Evolutionary conservation across 2,888 invertebrate genomes (phyloP).

Genomic region (Noctuana brunneofusca): DNA sequence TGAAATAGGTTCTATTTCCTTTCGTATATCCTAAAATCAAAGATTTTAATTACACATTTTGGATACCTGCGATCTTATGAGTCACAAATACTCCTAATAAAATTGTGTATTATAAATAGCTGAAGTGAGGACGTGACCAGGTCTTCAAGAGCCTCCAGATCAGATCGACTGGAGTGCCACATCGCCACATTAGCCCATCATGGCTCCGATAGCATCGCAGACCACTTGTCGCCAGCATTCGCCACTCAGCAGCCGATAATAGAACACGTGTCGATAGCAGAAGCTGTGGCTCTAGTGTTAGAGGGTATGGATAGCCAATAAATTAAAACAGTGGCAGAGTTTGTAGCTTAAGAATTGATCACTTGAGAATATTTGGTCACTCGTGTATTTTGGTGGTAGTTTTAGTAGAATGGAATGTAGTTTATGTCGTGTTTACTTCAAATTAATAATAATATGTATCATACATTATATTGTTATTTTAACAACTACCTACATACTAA

Average conservation of each 20-base stretch:
- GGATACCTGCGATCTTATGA: too few relatives aligned
- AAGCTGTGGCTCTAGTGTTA: background rate
- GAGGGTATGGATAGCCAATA: background rate
- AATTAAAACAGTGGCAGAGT: too few relatives aligned
- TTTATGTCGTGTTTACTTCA: too few relatives aligned
- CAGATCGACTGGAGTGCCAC: background rate
- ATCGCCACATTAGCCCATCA: conserved; percentile 6
- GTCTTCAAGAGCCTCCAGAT: background rate
- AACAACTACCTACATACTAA: too few relatives aligned
- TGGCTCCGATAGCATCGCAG: conserved; percentile 20
- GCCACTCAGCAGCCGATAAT: conserved; percentile 26
- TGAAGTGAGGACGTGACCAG: background rate
- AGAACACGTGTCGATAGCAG: conserved; percentile 23
- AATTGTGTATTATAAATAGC: background rate
- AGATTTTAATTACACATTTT: background rate
- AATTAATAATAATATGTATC: too few relatives aligned
- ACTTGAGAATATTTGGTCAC: too few relatives aligned
- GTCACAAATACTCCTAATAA: background rate
- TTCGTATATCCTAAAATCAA: too few relatives aligned
- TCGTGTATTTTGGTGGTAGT: too few relatives aligned
- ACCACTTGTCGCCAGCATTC: conserved; percentile 20
- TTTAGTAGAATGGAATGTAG: too few relatives aligned
- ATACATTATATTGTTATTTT: too few relatives aligned
- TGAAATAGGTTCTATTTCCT: too few relatives aligned
- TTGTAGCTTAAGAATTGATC: too few relatives aligned